Conservation (phyloP, 92 coral and sea anemone species). For the Porites evermanni region DNA sequence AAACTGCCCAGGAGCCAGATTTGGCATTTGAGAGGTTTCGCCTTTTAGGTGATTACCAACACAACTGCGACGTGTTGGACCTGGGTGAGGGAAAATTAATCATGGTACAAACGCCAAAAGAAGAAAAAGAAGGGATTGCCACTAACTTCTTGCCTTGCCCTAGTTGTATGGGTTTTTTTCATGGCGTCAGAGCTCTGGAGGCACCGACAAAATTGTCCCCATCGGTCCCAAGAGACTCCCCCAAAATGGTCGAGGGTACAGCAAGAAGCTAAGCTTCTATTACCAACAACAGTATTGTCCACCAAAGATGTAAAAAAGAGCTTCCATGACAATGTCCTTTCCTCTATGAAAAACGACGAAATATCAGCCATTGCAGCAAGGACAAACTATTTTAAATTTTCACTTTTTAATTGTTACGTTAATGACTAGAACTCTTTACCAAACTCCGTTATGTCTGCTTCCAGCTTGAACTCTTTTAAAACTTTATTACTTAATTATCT, state of each 20-base stretch:
- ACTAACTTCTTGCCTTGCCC: slow-evolving; percentile 38
- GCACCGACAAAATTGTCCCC: background rate
- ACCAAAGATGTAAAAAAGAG: background rate
- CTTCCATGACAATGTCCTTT: background rate
- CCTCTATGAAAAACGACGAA: slow-evolving; percentile 32
- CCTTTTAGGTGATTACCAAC: slow-evolving; percentile 7
- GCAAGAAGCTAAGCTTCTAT: slow-evolving; percentile 14
- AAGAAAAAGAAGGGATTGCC: background rate
- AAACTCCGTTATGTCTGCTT: too few species aligned
- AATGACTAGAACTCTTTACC: too few species aligned
- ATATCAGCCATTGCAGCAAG: slow-evolving; percentile 19
- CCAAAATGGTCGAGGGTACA: background rate
- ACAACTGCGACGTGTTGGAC: background rate
- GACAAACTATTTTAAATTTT: too few species aligned
- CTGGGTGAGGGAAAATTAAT: slow-evolving; percentile 55
- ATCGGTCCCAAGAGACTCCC: background rate
- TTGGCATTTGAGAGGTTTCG: background rate
- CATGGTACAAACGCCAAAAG: slow-evolving; percentile 38
- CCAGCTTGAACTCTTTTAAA: too few species aligned
- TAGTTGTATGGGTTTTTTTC: slow-evolving; percentile 60
- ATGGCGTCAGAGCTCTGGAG: slow-evolving; percentile 47
- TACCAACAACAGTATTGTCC: background rate
- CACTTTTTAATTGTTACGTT: too few species aligned
- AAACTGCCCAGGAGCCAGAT: background rate
- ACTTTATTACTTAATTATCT: too few species aligned